These are phyloP conservation scores for Leptodactylus fallax DNA, from an alignment of 2,797 vertebrate species.

Conservation along the genomic window DNA sequence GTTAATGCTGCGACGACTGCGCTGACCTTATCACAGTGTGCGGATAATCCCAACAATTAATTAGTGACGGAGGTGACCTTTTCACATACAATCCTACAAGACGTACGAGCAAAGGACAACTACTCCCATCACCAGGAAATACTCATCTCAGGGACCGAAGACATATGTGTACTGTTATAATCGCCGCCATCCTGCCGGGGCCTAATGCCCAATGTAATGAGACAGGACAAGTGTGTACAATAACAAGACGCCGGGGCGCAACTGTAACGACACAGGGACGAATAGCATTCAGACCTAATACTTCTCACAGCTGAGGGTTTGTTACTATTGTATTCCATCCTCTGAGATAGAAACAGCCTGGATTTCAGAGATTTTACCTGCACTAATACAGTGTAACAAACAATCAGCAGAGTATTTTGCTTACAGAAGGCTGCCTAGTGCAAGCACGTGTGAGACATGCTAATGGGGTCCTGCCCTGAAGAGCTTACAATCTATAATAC, in stretches of 20 bases:
- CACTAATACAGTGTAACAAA: background rate
- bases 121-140: background rate
- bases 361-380: background rate
- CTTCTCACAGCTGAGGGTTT: background rate
- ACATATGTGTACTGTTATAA: background rate
- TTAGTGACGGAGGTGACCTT: constrained; percentile 11
- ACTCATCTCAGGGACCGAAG: background rate
- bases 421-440: too few relatives aligned
- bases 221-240: background rate
- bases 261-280: too few relatives aligned
- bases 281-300: too few relatives aligned
- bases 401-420: too few relatives aligned
- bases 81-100: background rate
- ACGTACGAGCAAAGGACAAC: background rate
- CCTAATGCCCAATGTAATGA: too few relatives aligned
- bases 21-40: constrained; percentile 31
- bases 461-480: background rate
- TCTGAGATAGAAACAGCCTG: too few relatives aligned
- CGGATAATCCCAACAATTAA: constrained; percentile 10
- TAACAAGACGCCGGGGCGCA: too few relatives aligned
- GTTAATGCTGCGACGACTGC: background rate
- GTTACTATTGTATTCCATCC: background rate
- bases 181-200: too few relatives aligned
- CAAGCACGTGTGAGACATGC: background rate
- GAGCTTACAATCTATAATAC: background rate